Evolutionary conservation across 2,113 vertebrate genomes (phyloP).

Genomic region (Zosterops lateralis): DNA sequence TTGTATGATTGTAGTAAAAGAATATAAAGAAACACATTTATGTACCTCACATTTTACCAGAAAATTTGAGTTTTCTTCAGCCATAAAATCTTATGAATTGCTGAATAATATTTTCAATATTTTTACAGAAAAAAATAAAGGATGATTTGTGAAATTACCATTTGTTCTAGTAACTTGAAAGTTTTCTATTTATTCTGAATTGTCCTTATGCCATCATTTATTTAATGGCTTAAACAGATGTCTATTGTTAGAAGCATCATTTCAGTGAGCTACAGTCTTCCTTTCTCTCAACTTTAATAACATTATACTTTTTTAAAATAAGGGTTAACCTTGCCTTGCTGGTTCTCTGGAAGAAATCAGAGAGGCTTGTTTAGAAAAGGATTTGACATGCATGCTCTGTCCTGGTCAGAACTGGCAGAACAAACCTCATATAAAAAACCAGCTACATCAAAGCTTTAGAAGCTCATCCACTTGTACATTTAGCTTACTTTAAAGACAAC

Average conservation of each 20-base stretch:
- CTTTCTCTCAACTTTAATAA: neutral
- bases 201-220: neutral
- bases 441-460: slow-evolving; percentile 30
- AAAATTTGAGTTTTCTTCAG: neutral
- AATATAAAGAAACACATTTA: neutral
- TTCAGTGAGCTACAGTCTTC: neutral
- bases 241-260: neutral
- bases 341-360: slow-evolving; percentile 30
- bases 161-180: neutral
- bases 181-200: neutral
- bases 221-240: neutral
- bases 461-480: neutral
- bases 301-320: neutral
- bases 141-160: neutral
- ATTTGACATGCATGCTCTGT: slow-evolving; percentile 40
- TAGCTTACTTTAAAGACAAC: neutral
- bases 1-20: neutral
- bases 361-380: slow-evolving; percentile 42
- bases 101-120: neutral
- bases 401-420: slow-evolving; percentile 27
- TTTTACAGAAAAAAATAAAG: neutral
- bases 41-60: neutral
- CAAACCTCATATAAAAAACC: slow-evolving; percentile 22
- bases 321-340: slow-evolving; percentile 11
- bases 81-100: neutral